A percentile compares a stretch with the other conserved stretches of the same genome.
phyloP scores from a whole-genome alignment of 2,797 vertebrate species.

The Malurus splendens region DNA sequence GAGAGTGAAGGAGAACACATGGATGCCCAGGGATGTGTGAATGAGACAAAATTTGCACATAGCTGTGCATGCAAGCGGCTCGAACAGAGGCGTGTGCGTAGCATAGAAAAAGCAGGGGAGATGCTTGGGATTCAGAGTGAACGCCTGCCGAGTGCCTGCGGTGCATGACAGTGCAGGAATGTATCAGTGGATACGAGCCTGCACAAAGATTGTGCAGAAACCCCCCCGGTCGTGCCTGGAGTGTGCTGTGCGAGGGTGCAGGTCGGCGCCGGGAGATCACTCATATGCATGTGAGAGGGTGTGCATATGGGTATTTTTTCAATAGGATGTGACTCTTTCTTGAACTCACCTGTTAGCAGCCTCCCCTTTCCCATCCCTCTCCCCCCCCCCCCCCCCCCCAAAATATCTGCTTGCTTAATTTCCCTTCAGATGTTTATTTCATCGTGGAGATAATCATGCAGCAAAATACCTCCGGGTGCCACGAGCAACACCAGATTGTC shows the following conservation, averaged over 20 bases:
- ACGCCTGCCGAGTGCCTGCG: not conserved
- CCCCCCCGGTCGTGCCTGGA: not conserved
- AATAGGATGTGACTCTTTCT: conserved; percentile 38
- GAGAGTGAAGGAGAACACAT: conserved; percentile 51
- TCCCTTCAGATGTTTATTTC: conserved; percentile 59
- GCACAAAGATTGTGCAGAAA: conserved; percentile 44
- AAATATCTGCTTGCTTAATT: conserved; percentile 41
- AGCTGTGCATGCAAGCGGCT: not conserved
- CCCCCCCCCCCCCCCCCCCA: not conserved
- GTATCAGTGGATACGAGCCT: not conserved
- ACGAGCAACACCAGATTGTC: conserved; percentile 37
- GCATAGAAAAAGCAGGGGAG: conserved; percentile 27
- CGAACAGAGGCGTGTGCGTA: not conserved
- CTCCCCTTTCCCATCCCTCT: not conserved
- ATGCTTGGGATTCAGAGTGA: conserved; percentile 47
- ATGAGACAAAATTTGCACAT: conserved; percentile 32
- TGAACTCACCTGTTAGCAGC: conserved; percentile 61
- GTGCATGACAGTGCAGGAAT: conserved; percentile 55
- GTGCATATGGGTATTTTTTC: not conserved
- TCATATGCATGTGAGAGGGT: not conserved
- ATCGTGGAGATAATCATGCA: conserved; percentile 35
- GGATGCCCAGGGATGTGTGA: conserved; percentile 44
- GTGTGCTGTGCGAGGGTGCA: not conserved
- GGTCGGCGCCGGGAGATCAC: not conserved
- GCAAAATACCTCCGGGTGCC: conserved; percentile 38